Base-by-base conservation (phyloP, 2,888 invertebrate species). In the Zaprionus bogoriensis region DNA sequence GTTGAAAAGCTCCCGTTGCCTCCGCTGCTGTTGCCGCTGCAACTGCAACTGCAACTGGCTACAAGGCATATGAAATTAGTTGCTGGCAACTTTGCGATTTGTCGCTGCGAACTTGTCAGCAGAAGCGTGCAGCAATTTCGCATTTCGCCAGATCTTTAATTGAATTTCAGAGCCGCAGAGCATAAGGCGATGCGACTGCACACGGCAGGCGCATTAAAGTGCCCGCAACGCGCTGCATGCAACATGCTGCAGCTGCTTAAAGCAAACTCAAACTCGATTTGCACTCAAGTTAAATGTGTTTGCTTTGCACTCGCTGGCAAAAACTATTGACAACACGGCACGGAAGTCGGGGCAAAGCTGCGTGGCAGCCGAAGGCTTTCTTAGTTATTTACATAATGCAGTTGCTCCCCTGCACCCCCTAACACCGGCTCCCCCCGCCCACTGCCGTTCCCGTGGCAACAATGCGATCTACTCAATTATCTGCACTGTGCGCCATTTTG, bases 61-160 rank as follows among this genome's bases (percentile, higher is more conserved):
- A 54, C 73, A 67, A 85, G 87, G 82, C 87, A 82, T 84, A 81
- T 84, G 66, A 75, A 80, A 86, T 80, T 86, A 81, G 80, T 77
- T 87, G 45, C 74, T 59, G 38, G 20, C 46, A 53, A 83, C 53
- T 76, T 80, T 62, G 47, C 61, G 59, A 32, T 32, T 14, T 14
- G 32, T 32, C 14, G 32, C 32, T 32, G 12, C 32, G n/a, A 32
- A 32, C 14, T 32, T 32, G 32, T 32, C 32, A 32, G 32, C 32
- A 32, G 32, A n/a, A 53, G 50, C 10, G 53, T 74, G 55, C 61
- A 74, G n/a, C n/a, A n/a, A n/a, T n/a, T n/a, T n/a, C n/a, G n/a
- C n/a, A 64, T 77, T 74, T 71, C 55, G 12, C 38, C 28, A 41
- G 30, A 63, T 39, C 67, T 71, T 74, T 84, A 80, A 80, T 80